A percentile compares a stretch with the other conserved stretches of the same genome.
Evolutionary conservation across 1,140 invertebrate species (phyloP).

Genomic region (Conopomorpha cramerella): DNA sequence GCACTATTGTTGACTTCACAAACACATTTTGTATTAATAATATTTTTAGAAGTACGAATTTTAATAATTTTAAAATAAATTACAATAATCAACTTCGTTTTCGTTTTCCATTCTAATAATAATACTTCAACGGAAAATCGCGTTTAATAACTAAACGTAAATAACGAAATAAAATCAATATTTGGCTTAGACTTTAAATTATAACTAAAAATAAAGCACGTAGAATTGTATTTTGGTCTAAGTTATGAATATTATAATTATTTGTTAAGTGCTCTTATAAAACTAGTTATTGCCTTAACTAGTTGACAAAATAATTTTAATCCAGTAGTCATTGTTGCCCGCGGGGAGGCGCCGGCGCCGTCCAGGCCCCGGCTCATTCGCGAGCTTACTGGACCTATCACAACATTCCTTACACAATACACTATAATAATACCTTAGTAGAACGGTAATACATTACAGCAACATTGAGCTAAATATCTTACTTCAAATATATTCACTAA

Average conservation of each 20-base stretch:
- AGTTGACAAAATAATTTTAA: constrained; percentile 25
- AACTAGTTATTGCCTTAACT: constrained; percentile 52
- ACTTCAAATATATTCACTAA: constrained; percentile 52
- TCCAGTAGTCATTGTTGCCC: constrained; percentile 23
- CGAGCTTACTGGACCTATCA: constrained; percentile 47
- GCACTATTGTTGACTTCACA: too few relatives aligned
- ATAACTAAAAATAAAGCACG: constrained; percentile 53
- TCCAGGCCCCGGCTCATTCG: too few relatives aligned
- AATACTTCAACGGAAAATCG: constrained; percentile 51
- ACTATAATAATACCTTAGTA: constrained; percentile 53
- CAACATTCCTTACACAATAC: constrained; percentile 45
- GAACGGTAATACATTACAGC: constrained; percentile 54
- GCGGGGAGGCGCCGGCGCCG: too few relatives aligned
- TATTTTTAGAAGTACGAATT: too few relatives aligned
- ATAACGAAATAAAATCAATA: constrained; percentile 52
- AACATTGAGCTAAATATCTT: constrained; percentile 59
- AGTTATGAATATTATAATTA: constrained; percentile 50
- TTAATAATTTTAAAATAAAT: too few relatives aligned
- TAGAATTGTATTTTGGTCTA: constrained; percentile 59
- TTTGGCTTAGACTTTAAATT: constrained; percentile 59
- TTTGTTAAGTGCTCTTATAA: constrained; percentile 54
- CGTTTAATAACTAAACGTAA: constrained; percentile 35
- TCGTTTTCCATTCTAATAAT: too few relatives aligned
- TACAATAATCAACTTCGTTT: too few relatives aligned
- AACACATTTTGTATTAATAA: too few relatives aligned